Conservation (phyloP, 2,797 vertebrate species). For the Emydoidea blandingii region DNA sequence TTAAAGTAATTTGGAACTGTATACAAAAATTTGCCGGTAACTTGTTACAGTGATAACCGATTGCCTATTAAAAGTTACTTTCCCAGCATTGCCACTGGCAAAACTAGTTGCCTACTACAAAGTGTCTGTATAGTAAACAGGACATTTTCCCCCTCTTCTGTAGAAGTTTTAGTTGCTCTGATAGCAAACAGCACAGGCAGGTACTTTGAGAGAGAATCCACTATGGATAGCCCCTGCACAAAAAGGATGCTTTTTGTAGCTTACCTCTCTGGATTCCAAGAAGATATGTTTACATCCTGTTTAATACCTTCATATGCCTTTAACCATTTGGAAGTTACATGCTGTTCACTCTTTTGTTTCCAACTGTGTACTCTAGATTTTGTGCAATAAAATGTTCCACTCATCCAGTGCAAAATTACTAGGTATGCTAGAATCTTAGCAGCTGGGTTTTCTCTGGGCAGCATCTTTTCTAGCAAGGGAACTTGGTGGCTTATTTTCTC, state of each 20-base stretch:
- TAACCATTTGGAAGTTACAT: constrained; percentile 26
- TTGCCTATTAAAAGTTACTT: constrained; percentile 44
- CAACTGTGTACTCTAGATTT: constrained; percentile 60
- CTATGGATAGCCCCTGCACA: neutral
- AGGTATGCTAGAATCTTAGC: neutral
- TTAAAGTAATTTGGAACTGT: constrained; percentile 23
- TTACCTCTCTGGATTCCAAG: constrained; percentile 47
- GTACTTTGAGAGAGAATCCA: neutral
- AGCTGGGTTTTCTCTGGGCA: neutral
- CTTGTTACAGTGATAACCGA: constrained; percentile 5
- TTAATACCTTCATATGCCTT: constrained; percentile 65
- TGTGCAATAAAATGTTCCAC: constrained; percentile 6
- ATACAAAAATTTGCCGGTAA: neutral
- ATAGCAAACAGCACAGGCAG: constrained; percentile 19
- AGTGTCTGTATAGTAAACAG: neutral
- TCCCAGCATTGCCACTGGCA: neutral
- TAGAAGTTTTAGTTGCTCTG: neutral
- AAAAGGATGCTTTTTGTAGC: constrained; percentile 7
- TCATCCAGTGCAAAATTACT: constrained; percentile 51
- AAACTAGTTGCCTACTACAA: constrained; percentile 7
- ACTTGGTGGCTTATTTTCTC: neutral
- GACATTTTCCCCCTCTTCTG: constrained; percentile 6
- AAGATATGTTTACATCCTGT: constrained; percentile 51
- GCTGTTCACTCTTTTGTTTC: constrained; percentile 21
- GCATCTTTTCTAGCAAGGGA: neutral